Evolutionary conservation across 2,888 invertebrate genomes (phyloP).

Genomic region (Proisotoma minuta): DNA sequence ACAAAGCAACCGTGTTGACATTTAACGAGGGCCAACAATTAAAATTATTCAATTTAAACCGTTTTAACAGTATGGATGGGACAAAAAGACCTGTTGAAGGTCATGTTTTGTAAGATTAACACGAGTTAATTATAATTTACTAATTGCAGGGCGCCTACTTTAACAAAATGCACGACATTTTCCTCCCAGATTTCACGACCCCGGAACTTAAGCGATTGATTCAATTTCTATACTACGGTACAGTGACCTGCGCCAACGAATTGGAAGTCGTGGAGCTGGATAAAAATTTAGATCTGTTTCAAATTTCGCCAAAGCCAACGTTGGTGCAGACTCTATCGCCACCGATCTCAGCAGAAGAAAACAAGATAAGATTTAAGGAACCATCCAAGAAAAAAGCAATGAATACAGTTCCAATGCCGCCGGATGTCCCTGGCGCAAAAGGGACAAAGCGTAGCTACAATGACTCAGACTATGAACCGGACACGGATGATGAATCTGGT

Average conservation of each 20-base stretch:
- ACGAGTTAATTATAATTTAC: too few species aligned
- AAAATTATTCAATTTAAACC: background rate
- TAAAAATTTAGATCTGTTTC: constrained; percentile 15
- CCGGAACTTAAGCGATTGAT: constrained; percentile 19
- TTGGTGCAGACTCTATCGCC: too few species aligned
- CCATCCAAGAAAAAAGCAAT: background rate
- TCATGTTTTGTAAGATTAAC: too few species aligned
- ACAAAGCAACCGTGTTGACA: background rate
- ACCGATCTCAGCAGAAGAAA: background rate
- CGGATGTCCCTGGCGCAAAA: too few species aligned
- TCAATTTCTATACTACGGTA: constrained; percentile 24
- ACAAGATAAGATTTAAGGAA: background rate
- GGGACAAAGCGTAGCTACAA: background rate
- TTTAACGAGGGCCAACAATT: background rate
- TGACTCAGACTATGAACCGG: background rate
- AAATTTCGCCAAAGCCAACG: too few species aligned
- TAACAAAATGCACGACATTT: constrained; percentile 7
- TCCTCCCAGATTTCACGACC: constrained; percentile 23
- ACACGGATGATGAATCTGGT: background rate
- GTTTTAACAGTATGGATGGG: too few species aligned
- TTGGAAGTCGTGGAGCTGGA: constrained; percentile 11
- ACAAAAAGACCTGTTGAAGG: too few species aligned
- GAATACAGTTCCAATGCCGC: too few species aligned
- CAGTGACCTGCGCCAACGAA: constrained; percentile 3
- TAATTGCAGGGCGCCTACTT: constrained; percentile 24